Evolutionary conservation across 2,888 invertebrate genomes (phyloP).

Genomic region (Desoria tigrina): DNA sequence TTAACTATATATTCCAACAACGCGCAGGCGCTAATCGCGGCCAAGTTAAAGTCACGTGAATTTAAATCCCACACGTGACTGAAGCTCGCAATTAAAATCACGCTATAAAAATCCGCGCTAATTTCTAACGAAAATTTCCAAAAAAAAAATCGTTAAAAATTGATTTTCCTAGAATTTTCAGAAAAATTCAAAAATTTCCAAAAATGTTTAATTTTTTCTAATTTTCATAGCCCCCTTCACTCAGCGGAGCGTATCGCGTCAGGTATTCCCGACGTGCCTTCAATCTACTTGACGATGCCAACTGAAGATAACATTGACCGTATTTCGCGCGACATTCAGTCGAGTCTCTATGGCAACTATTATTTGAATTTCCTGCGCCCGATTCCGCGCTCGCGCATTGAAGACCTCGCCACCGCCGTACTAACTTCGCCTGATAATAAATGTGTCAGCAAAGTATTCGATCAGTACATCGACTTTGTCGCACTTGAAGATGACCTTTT

Average conservation of each 20-base stretch:
- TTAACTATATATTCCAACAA: constrained; percentile 54
- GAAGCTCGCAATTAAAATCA: too few relatives aligned
- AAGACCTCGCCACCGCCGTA: constrained; percentile 90
- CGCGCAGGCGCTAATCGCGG: too few relatives aligned
- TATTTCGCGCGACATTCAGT: constrained; percentile 78
- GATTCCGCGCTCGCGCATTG: constrained; percentile 86
- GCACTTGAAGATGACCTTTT: constrained; percentile 97
- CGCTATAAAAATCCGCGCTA: too few relatives aligned
- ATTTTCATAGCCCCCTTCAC: constrained; percentile 75
- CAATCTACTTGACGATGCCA: constrained; percentile 95
- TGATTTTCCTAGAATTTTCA: too few relatives aligned
- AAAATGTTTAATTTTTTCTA: constrained; percentile 53
- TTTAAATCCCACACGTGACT: too few relatives aligned
- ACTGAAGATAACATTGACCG: constrained; percentile 93
- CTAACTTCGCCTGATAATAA: constrained; percentile 87
- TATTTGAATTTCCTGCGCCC: constrained; percentile 97
- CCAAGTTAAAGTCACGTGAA: too few relatives aligned
- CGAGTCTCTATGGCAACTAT: constrained; percentile 85
- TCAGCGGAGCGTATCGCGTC: constrained; percentile 59
- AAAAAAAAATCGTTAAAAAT: too few relatives aligned
- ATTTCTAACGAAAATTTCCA: too few relatives aligned
- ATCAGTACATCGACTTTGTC: constrained; percentile 98
- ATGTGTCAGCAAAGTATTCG: constrained; percentile 91
- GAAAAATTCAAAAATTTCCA: too few relatives aligned
- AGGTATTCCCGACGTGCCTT: constrained; percentile 96